Conservation (phyloP, 1,140 invertebrate genomes). For the Teleogryllus occipitalis region DNA sequence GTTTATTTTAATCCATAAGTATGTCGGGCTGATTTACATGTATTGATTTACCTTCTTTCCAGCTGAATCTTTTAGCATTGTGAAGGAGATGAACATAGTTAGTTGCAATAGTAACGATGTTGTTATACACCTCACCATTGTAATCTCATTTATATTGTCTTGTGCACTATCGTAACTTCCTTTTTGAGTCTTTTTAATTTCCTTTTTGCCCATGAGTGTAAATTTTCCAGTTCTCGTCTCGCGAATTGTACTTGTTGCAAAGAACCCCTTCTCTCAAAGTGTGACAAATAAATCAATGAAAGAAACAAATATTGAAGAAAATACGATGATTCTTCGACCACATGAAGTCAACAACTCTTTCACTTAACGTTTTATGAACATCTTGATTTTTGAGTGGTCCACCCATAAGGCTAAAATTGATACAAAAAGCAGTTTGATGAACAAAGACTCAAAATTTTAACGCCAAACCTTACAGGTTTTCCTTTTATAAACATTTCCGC, state of each 20-base stretch:
- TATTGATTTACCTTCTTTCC: background rate
- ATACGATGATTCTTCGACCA: background rate
- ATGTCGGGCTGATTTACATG: background rate
- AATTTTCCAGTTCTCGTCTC: background rate
- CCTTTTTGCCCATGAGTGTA: too few relatives aligned
- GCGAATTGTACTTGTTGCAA: background rate
- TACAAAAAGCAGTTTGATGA: background rate
- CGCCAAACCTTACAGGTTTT: slow-evolving; percentile 12
- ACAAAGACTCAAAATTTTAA: background rate
- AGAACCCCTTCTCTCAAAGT: background rate
- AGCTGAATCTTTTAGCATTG: background rate
- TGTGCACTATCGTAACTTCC: background rate
- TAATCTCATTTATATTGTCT: background rate
- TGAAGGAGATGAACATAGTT: background rate
- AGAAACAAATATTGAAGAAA: background rate
- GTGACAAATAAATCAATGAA: background rate
- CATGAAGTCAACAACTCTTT: background rate
- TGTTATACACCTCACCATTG: slow-evolving; percentile 10
- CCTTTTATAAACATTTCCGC: slow-evolving; percentile 28
- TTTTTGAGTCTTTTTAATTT: too few relatives aligned
- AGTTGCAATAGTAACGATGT: background rate
- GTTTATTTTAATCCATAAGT: slow-evolving; percentile 3
- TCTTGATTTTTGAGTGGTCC: background rate
- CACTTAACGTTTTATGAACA: background rate
- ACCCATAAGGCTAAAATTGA: background rate